Conservation (phyloP, 2,797 vertebrate genomes). For the Acrossocheilus fasciatus region DNA sequence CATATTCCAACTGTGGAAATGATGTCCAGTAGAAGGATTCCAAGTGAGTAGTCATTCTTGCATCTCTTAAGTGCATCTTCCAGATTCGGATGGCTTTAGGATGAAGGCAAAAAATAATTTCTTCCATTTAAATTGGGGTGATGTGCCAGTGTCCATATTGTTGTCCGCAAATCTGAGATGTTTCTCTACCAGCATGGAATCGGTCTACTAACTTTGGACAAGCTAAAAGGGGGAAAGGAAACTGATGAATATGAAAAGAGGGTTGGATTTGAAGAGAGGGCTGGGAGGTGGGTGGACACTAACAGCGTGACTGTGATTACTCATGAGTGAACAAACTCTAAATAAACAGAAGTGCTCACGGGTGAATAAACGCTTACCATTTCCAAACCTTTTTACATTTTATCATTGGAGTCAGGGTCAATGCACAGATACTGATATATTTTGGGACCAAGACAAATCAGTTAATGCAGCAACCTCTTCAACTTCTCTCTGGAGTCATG, state of each 20-base stretch:
- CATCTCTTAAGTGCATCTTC: too few relatives aligned
- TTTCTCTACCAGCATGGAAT: neutral
- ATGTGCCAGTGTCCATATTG: conserved; percentile 11
- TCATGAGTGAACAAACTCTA: conserved; percentile 35
- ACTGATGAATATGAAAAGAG: conserved; percentile 1
- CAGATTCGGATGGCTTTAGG: too few relatives aligned
- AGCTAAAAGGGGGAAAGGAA: conserved; percentile 21
- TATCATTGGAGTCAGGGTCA: neutral
- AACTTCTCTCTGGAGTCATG: conserved; percentile 5
- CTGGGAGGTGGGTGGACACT: conserved; percentile 34
- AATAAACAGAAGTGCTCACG: conserved; percentile 11
- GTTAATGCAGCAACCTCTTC: neutral
- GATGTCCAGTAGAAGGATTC: neutral
- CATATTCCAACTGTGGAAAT: neutral
- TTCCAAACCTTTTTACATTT: conserved; percentile 9
- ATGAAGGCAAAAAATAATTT: neutral
- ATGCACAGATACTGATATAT: neutral
- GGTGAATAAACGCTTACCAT: conserved; percentile 34
- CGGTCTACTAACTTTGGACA: conserved; percentile 1
- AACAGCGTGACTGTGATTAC: conserved; percentile 31
- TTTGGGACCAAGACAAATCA: neutral
- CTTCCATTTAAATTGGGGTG: neutral
- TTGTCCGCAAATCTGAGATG: neutral
- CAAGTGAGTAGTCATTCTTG: neutral
- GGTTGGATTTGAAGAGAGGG: conserved; percentile 1